Base-by-base conservation (phyloP, 2,797 vertebrate genomes). In the Micromesistius poutassou region DNA sequence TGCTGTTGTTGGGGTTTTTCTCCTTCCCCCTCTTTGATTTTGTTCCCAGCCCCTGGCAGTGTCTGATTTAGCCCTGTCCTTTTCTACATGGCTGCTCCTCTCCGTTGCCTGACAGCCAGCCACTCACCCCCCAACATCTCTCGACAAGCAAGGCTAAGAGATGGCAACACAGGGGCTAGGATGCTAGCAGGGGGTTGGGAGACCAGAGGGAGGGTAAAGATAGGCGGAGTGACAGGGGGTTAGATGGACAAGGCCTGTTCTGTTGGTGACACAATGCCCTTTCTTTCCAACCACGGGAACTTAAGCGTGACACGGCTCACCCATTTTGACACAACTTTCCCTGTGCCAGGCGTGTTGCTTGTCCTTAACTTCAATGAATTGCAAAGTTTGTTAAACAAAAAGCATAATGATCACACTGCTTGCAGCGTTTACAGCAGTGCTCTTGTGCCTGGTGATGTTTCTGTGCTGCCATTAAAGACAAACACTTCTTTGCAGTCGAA, bases 251-350 rank as follows among this genome's bases (percentile, higher is more conserved):
- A 93, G 91, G 89, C 90, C 81, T 87, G 88, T 89, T 92, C 91
- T 93, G 91, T 92, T 92, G 86, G 87, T 92, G 92, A 92, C 90
- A 91, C 87, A 89, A 91, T 68, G 62, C 62, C 62, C 10, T 68
- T 28, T 68, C 62, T 68, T 28, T 68, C n/a, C n/a, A n/a, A 68
- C 25, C 62, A 7, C 62, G 25, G 25, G 62, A 68, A 68, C n/a
- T 28, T 10, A 28, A 28, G 9, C 25, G 62, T 68, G 62, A 68
- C 62, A 68, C 62, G 25, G n/a, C 62, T 68, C 62, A 68, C 62
- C 62, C 62, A 2, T n/a, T 28, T 25, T 28, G 10, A 13, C 10
- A 4, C 62, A 25, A 28, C 62, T 28, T 1, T 68, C 62, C 9
- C 62, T 28, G 62, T 2, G 25, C 8, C n/a, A 28, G 62, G 62